Conservation (phyloP, 2,888 invertebrate species). For the Machimus rusticus region DNA sequence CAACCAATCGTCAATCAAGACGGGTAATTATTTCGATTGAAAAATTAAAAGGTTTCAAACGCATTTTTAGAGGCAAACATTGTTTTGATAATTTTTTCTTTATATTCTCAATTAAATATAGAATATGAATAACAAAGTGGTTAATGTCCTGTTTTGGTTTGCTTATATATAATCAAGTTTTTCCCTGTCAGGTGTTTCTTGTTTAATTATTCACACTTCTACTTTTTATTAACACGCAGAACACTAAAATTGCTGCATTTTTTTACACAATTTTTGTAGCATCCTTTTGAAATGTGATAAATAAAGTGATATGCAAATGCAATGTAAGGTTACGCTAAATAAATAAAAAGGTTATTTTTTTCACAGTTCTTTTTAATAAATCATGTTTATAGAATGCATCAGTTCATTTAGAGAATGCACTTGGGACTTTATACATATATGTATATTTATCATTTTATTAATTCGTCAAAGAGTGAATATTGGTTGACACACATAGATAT, state of each 20-base stretch:
- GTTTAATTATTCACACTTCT: slow-evolving; percentile 37
- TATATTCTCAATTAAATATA: slow-evolving; percentile 16
- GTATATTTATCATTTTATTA: background rate
- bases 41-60: slow-evolving; percentile 49
- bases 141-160: slow-evolving; percentile 25
- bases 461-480: background rate
- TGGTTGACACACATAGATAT: background rate
- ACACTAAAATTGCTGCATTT: slow-evolving; percentile 35
- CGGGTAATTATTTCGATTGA: slow-evolving; percentile 60
- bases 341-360: background rate
- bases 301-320: background rate
- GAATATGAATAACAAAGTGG: slow-evolving; percentile 28
- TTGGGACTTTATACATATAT: no score
- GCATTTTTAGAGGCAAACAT: slow-evolving; percentile 23
- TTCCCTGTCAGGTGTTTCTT: slow-evolving; percentile 36
- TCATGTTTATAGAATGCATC: background rate
- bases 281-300: slow-evolving; percentile 35
- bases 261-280: slow-evolving; percentile 27
- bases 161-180: slow-evolving; percentile 37
- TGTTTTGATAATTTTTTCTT: slow-evolving; percentile 28
- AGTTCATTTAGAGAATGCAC: background rate
- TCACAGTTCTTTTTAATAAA: background rate
- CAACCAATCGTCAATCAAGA: slow-evolving; percentile 64
- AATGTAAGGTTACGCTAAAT: background rate
- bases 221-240: slow-evolving; percentile 35